Evolutionary conservation across 2,888 invertebrate species (phyloP), one percentile per base, ranked within the genome.

Genomic region (Patella caerulea): DNA sequence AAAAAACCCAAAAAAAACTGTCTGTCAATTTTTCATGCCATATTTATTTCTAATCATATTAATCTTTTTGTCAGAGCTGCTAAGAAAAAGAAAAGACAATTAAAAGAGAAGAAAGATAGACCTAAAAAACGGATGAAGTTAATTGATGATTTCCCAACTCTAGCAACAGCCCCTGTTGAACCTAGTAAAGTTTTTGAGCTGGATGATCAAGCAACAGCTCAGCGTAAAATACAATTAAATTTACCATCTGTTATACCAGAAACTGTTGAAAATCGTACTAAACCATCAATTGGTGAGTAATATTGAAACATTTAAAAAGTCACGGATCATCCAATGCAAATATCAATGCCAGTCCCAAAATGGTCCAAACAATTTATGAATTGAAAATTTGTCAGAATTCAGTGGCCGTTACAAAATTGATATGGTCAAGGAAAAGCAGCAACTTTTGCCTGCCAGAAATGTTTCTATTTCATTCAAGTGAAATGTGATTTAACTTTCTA

Each of bases 171-270:
- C 59, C 34, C 73, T 24, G 17, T 74, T 59, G 72, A 74, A 69
- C 71, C 93, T 92, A 29, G 93, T 84, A 86, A 87, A 65, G 86
- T 87, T 9, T 88, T 88, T 85, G 89, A 89, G 75, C 84, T 70
- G 2, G 71, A 72, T 74, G 86, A 90, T n/a, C 92, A 92, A 81
- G 92, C 88, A 77, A 93, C 94, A 83, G 92, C 94, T 70, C 94
- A 94, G 29, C 87, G 86, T 75, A 86, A 85, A 69, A 88, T 89
- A 52, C 84, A 85, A 45, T 79, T 89, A 19, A 86, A 84, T 65
- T 76, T 88, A 9, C 78, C 86, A n/a, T 72, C 74, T 14, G 74
- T 76, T 24, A 78, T 83, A 45, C 9, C 45, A 1, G 45, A 45
- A 45, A 45, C 45, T 52, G 77, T 74, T 12, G 56, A 71, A 4